These are phyloP conservation scores for Pararge aegeria DNA, from an alignment of 1,140 invertebrate genomes.

Conservation along the genomic window DNA sequence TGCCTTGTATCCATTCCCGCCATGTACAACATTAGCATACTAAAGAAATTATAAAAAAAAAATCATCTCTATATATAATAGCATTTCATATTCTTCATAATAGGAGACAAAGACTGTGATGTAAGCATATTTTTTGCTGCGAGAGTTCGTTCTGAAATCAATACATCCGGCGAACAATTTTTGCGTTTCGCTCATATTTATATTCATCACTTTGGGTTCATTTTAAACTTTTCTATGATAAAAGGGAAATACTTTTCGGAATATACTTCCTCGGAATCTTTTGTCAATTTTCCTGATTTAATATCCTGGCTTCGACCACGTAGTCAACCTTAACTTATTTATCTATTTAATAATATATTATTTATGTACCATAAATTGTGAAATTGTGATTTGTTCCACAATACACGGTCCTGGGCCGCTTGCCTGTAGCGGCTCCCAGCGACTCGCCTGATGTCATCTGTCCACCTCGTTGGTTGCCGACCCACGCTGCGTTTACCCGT, in stretches of 20 bases:
- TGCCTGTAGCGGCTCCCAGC: too few relatives aligned
- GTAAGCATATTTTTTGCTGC: slow-evolving; percentile 36
- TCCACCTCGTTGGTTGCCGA: too few relatives aligned
- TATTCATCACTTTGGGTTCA: background rate
- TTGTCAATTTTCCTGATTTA: slow-evolving; percentile 1
- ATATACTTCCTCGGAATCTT: background rate
- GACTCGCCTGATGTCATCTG: too few relatives aligned
- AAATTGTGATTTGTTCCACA: too few relatives aligned
- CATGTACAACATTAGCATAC: too few relatives aligned
- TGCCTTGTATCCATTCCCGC: too few relatives aligned
- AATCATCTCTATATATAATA: slow-evolving; percentile 8
- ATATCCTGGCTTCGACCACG: background rate
- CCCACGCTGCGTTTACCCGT: too few relatives aligned
- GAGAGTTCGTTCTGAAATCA: slow-evolving; percentile 30
- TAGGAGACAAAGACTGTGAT: slow-evolving; percentile 36
- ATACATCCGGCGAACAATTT: slow-evolving; percentile 19
- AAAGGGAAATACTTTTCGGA: background rate
- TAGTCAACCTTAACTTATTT: too few relatives aligned
- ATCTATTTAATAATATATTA: too few relatives aligned
- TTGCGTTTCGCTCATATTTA: slow-evolving; percentile 7
- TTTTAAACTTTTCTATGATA: background rate
- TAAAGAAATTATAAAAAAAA: background rate
- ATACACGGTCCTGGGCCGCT: too few relatives aligned
- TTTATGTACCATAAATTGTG: too few relatives aligned
- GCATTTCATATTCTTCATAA: slow-evolving; percentile 32